phyloP scores from a whole-genome alignment of 2,113 vertebrate genomes.

The Hyaena hyaena region DNA sequence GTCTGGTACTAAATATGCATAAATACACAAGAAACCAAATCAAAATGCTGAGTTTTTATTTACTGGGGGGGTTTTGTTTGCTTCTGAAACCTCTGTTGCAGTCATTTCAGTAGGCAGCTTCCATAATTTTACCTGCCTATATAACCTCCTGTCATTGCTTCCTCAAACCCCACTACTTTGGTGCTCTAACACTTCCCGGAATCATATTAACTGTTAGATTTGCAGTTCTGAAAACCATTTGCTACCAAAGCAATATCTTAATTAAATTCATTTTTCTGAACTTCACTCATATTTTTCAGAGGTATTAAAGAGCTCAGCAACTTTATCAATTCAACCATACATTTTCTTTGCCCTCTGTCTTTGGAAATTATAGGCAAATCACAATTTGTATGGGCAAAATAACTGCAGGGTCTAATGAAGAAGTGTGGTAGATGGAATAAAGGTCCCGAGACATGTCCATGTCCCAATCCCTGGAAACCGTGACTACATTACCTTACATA shows the following conservation, averaged over 20 bases:
- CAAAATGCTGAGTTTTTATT: background rate
- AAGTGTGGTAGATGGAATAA: background rate
- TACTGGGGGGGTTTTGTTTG: background rate
- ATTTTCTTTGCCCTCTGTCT: background rate
- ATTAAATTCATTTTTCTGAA: slow-evolving; percentile 40
- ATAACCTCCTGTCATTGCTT: background rate
- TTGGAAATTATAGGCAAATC: background rate
- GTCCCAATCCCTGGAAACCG: background rate
- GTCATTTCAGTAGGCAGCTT: background rate
- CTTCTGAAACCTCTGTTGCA: background rate
- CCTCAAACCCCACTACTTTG: background rate
- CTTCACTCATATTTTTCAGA: slow-evolving; percentile 16
- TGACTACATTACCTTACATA: background rate
- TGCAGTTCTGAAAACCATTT: background rate
- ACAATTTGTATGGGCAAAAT: background rate
- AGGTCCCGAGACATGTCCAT: background rate
- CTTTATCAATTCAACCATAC: background rate
- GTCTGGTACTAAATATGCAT: background rate
- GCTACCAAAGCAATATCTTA: background rate
- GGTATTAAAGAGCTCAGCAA: slow-evolving; percentile 4
- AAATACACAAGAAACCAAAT: background rate
- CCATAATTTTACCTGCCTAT: background rate
- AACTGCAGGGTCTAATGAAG: background rate
- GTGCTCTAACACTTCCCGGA: background rate
- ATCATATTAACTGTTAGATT: background rate